Evolutionary conservation across 2,888 invertebrate genomes (phyloP).

Genomic region (Plagiodera versicolora): DNA sequence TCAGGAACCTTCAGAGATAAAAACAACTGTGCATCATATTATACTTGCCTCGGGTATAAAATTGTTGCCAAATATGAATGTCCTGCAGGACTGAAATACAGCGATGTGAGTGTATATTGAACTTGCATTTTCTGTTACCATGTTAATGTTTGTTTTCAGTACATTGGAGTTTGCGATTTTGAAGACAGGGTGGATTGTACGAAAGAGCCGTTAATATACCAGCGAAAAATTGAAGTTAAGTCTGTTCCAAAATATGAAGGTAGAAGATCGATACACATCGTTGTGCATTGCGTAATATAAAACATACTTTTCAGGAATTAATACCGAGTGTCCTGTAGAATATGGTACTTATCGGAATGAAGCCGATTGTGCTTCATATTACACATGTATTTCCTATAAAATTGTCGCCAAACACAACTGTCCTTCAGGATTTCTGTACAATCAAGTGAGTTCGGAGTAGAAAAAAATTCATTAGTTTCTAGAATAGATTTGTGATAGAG

Average conservation of each 20-base stretch:
- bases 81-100: conserved; percentile 58
- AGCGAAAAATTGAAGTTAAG: neutral
- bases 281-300: too few relatives aligned
- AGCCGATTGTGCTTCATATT: conserved; percentile 67
- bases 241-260: neutral
- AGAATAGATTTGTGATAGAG: too few relatives aligned
- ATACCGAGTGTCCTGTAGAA: conserved; percentile 57
- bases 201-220: conserved; percentile 14
- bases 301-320: conserved; percentile 10
- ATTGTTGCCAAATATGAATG: conserved; percentile 62
- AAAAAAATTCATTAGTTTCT: too few relatives aligned
- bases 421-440: conserved; percentile 58
- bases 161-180: conserved; percentile 31
- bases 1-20: conserved; percentile 66
- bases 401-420: conserved; percentile 62
- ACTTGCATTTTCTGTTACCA: too few relatives aligned
- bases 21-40: conserved; percentile 67
- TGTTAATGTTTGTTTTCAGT: conserved; percentile 22
- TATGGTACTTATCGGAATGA: conserved; percentile 66
- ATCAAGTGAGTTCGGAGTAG: conserved; percentile 48
- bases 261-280: neutral
- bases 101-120: conserved; percentile 40
- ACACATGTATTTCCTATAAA: conserved; percentile 59
- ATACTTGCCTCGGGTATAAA: conserved; percentile 59
- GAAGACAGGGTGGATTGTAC: conserved; percentile 30